These are phyloP conservation scores for Toxotes jaculatrix DNA, from an alignment of 2,113 vertebrate genomes.

Conservation along the genomic window DNA sequence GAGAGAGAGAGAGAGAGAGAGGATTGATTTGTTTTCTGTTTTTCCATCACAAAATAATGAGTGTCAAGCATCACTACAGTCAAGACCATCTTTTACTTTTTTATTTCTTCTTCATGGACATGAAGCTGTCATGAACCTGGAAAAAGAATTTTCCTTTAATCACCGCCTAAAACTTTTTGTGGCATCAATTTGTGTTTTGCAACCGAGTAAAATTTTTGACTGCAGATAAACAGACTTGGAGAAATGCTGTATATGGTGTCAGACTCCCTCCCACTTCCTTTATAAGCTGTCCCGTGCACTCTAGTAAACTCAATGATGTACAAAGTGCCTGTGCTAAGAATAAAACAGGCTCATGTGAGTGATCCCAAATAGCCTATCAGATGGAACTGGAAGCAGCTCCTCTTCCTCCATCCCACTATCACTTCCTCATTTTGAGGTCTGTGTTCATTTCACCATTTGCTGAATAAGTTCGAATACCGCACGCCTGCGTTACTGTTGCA, in stretches of 20 bases:
- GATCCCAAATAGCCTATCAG: constrained; percentile 51
- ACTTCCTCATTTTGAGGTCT: constrained; percentile 74
- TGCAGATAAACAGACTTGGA: neutral
- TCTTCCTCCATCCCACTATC: constrained; percentile 78
- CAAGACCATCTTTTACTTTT: too few relatives aligned
- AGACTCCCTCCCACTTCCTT: constrained; percentile 15
- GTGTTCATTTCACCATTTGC: constrained; percentile 57
- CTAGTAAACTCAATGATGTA: constrained; percentile 55
- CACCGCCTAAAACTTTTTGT: too few relatives aligned
- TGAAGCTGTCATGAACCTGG: too few relatives aligned
- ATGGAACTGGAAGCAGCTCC: constrained; percentile 55
- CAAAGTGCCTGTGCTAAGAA: constrained; percentile 63
- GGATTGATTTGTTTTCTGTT: too few relatives aligned
- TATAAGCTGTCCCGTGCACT: constrained; percentile 33
- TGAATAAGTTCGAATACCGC: constrained; percentile 71
- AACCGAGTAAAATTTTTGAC: neutral
- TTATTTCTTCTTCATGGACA: too few relatives aligned
- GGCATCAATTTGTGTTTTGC: neutral
- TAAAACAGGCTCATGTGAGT: constrained; percentile 70
- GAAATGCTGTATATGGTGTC: neutral
- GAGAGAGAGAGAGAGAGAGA: too few relatives aligned
- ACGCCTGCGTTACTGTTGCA: constrained; percentile 58
- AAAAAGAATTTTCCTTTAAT: too few relatives aligned
- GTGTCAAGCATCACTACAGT: too few relatives aligned
- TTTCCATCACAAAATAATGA: too few relatives aligned